phyloP scores from a whole-genome alignment of 30 jellyfish, hydroid and myxozoan species.

The Clytia hemisphaerica region DNA sequence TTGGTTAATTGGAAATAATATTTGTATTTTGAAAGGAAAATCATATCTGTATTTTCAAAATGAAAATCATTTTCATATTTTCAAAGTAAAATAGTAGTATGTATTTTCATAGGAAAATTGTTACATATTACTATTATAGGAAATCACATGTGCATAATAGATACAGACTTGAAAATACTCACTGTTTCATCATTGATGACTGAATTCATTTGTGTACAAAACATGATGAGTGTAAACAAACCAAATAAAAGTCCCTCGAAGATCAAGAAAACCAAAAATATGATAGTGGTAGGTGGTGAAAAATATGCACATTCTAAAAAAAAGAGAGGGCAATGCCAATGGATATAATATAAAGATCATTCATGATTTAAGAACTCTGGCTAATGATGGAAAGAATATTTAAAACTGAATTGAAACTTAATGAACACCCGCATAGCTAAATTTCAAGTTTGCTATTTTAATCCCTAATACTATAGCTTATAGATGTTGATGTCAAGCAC shows the following conservation, averaged over 20 bases:
- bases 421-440: not conserved
- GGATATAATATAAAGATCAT: too few species aligned
- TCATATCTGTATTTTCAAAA: too few species aligned
- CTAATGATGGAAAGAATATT: too few species aligned
- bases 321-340: not conserved
- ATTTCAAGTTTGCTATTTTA: not conserved
- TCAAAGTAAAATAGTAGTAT: too few species aligned
- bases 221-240: constrained; percentile 75
- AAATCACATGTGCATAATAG: too few species aligned
- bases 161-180: constrained; percentile 1
- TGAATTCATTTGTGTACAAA: constrained; percentile 79
- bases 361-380: too few species aligned
- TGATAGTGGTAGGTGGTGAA: constrained; percentile 86
- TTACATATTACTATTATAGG: too few species aligned
- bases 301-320: constrained; percentile 67
- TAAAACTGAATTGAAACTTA: not conserved
- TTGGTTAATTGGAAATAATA: too few species aligned
- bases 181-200: constrained; percentile 83
- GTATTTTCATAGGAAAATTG: too few species aligned
- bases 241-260: constrained; percentile 92
- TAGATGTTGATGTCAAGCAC: not conserved
- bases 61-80: too few species aligned
- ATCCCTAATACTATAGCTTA: not conserved
- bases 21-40: too few species aligned
- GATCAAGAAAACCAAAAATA: constrained; percentile 72